Evolutionary conservation across 2,888 invertebrate genomes (phyloP).

Genomic region (Synergus laeviventris): DNA sequence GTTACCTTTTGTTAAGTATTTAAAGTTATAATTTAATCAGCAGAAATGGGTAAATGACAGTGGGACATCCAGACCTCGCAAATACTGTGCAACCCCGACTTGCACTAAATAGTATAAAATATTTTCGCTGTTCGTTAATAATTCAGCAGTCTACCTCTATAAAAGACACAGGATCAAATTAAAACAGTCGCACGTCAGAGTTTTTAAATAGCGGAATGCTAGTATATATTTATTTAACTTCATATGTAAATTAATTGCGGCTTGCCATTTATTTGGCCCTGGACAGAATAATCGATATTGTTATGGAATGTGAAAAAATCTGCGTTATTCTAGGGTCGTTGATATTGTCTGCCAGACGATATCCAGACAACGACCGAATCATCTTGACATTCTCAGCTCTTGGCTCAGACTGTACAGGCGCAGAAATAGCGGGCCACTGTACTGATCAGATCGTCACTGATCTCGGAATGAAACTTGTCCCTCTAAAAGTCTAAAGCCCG

Average conservation of each 20-base stretch:
- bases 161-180: not conserved
- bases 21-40: not conserved
- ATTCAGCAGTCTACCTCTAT: slow-evolving; percentile 6
- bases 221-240: slow-evolving; percentile 29
- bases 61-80: not conserved
- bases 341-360: not conserved
- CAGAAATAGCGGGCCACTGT: slow-evolving; percentile 5
- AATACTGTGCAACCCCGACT: not conserved
- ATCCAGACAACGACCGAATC: not conserved
- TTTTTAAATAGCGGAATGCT: not conserved
- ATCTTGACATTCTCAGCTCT: not conserved
- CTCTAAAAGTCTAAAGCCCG: not conserved
- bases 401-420: not conserved
- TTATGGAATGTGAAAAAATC: slow-evolving; percentile 19
- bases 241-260: not conserved
- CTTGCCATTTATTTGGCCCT: not conserved
- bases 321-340: not conserved
- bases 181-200: slow-evolving; percentile 1
- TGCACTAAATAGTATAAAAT: not conserved
- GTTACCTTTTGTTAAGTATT: too few species aligned
- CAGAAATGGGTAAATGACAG: not conserved
- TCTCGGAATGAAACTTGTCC: slow-evolving; percentile 7
- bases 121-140: not conserved
- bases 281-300: slow-evolving; percentile 24
- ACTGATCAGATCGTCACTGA: not conserved